A percentile compares a stretch with the other conserved stretches of the same genome.
These are phyloP conservation scores for Drosophila cognata DNA, from an alignment of 2,888 invertebrate genomes.

Conservation along the genomic window DNA sequence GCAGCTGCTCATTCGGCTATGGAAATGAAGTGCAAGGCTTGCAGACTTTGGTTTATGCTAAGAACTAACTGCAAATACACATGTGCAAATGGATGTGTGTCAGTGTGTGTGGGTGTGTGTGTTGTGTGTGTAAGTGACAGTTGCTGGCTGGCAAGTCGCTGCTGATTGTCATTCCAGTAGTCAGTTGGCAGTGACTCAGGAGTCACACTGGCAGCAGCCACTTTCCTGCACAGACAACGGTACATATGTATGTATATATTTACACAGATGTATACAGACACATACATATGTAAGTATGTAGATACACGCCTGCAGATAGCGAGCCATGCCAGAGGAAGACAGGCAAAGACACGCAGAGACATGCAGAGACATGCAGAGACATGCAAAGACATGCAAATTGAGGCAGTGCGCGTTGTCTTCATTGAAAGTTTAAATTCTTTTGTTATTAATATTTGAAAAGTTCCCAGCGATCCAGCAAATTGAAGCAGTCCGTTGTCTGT, in stretches of 20 bases:
- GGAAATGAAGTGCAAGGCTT: conserved; percentile 63
- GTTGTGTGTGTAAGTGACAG: conserved; percentile 14
- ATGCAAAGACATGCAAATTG: conserved; percentile 46
- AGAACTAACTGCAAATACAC: conserved; percentile 26
- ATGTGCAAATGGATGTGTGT: conserved; percentile 5
- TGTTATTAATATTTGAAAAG: conserved; percentile 77
- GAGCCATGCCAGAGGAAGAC: background rate
- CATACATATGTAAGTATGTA: conserved; percentile 1
- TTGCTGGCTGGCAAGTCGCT: conserved; percentile 37
- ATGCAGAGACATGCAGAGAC: conserved; percentile 10
- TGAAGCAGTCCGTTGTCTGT: conserved; percentile 35
- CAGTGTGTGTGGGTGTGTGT: conserved; percentile 2
- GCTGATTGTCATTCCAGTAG: conserved; percentile 54
- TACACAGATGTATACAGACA: background rate
- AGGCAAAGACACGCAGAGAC: conserved; percentile 4
- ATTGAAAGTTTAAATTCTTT: conserved; percentile 76
- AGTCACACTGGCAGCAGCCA: conserved; percentile 44
- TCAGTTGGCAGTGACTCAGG: conserved; percentile 45
- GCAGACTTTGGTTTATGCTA: conserved; percentile 38
- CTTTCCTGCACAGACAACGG: conserved; percentile 38
- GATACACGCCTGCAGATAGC: conserved; percentile 17
- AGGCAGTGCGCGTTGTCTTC: conserved; percentile 46
- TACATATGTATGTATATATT: conserved; percentile 23
- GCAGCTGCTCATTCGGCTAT: conserved; percentile 46
- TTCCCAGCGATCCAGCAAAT: conserved; percentile 53